These are phyloP conservation scores for Macrotis lagotis DNA, from an alignment of 2,113 vertebrate species.

Conservation along the genomic window DNA sequence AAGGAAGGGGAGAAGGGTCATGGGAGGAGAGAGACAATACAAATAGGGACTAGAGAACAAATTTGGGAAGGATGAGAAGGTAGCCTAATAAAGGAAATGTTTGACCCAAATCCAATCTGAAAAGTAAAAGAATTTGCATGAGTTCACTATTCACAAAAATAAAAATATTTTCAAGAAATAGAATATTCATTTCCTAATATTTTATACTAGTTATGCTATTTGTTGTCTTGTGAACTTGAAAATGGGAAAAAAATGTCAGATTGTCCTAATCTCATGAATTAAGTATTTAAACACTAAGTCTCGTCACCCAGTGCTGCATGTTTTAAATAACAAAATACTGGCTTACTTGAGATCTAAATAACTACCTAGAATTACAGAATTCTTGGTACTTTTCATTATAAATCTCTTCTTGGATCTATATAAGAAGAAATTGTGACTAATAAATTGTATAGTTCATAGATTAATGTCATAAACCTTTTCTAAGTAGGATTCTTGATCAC, in stretches of 20 bases:
- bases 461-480: conserved; percentile 50
- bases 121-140: conserved; percentile 29
- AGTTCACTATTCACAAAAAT: neutral
- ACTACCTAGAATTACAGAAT: conserved; percentile 23
- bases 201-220: conserved; percentile 4
- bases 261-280: conserved; percentile 53
- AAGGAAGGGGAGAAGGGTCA: neutral
- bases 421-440: neutral
- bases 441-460: conserved; percentile 34
- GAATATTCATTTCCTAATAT: neutral
- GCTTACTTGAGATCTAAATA: conserved; percentile 43
- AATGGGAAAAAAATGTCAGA: conserved; percentile 32
- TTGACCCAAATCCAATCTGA: neutral
- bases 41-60: neutral
- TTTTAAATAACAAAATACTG: conserved; percentile 12
- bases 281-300: conserved; percentile 45
- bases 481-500: conserved; percentile 62
- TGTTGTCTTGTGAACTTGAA: conserved; percentile 44
- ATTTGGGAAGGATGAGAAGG: neutral
- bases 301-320: neutral
- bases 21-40: neutral
- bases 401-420: conserved; percentile 13
- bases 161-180: neutral
- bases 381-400: conserved; percentile 19
- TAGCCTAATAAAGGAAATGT: neutral